Conservation (phyloP, 1,140 invertebrate species). For the Lutraria rhynchaena region DNA sequence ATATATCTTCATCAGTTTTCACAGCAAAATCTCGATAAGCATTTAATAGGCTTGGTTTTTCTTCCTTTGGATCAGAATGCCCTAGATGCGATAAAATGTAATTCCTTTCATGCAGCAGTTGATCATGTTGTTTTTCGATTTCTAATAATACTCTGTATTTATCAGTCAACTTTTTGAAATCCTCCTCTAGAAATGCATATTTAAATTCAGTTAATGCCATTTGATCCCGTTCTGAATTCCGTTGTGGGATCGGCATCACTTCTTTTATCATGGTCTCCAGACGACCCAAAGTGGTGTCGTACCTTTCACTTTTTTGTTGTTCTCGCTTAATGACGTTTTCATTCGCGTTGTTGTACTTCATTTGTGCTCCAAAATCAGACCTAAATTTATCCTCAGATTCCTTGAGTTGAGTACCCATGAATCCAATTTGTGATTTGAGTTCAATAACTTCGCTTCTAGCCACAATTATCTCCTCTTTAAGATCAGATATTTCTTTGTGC, state of each 20-base stretch:
- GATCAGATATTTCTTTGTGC: constrained; percentile 22
- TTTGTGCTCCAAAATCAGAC: constrained; percentile 36
- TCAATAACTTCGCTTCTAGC: constrained; percentile 25
- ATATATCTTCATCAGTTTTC: constrained; percentile 51
- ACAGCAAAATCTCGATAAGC: constrained; percentile 56
- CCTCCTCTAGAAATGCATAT: constrained; percentile 38
- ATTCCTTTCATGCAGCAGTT: constrained; percentile 43
- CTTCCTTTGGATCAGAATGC: constrained; percentile 8
- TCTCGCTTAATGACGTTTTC: constrained; percentile 34
- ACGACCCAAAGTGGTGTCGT: background rate
- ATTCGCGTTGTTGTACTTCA: constrained; percentile 48
- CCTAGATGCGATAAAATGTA: constrained; percentile 53
- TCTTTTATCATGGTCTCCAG: constrained; percentile 28
- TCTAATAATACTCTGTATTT: constrained; percentile 31
- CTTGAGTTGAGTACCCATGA: background rate
- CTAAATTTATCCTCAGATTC: constrained; percentile 46
- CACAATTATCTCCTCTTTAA: constrained; percentile 24
- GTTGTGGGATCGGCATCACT: background rate
- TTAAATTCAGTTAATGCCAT: constrained; percentile 51
- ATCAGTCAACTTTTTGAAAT: constrained; percentile 39
- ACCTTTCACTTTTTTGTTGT: constrained; percentile 13
- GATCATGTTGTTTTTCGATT: constrained; percentile 48
- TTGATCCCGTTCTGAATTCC: constrained; percentile 53
- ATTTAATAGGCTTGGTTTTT: constrained; percentile 52
- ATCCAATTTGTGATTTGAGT: constrained; percentile 39